Conservation (phyloP, 2,888 invertebrate genomes). For the Drosophila fungiperda region DNA sequence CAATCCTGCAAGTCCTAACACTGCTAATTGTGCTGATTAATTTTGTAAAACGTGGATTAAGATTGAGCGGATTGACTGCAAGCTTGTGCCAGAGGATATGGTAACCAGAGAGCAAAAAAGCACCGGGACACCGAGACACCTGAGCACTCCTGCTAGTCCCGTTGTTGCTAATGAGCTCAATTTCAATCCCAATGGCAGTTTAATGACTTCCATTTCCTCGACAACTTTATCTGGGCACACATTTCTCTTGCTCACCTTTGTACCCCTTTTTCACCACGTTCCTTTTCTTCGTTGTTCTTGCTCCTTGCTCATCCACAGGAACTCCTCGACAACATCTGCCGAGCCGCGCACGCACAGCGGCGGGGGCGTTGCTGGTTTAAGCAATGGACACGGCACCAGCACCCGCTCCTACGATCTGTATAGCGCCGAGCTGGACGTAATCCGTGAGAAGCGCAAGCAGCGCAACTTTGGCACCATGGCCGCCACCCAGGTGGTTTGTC, state of each 20-base stretch:
- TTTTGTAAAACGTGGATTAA: slow-evolving; percentile 56
- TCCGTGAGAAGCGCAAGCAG: slow-evolving; percentile 89
- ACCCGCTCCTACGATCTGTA: slow-evolving; percentile 86
- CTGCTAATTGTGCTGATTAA: slow-evolving; percentile 71
- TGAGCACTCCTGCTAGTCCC: slow-evolving; percentile 6
- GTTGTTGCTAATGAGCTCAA: slow-evolving; percentile 66
- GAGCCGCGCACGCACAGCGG: slow-evolving; percentile 75
- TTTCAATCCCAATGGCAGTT: slow-evolving; percentile 42
- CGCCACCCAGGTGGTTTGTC: slow-evolving; percentile 88
- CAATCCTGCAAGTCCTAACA: slow-evolving; percentile 24
- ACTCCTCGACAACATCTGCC: slow-evolving; percentile 82
- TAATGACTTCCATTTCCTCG: slow-evolving; percentile 57
- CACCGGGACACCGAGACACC: slow-evolving; percentile 2
- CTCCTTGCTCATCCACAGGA: slow-evolving; percentile 57
- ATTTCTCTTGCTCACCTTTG: slow-evolving; percentile 28
- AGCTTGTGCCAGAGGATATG: neutral
- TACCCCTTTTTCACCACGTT: neutral
- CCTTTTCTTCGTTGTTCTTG: neutral
- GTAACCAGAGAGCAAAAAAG: neutral
- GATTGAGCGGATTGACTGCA: slow-evolving; percentile 8
- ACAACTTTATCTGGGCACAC: slow-evolving; percentile 24
- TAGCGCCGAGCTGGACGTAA: slow-evolving; percentile 87
- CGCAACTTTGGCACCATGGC: slow-evolving; percentile 89
- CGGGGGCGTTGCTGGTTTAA: slow-evolving; percentile 70
- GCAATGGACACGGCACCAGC: slow-evolving; percentile 54